Base-by-base conservation (phyloP, 2,113 vertebrate species). In the Nibea albiflora region DNA sequence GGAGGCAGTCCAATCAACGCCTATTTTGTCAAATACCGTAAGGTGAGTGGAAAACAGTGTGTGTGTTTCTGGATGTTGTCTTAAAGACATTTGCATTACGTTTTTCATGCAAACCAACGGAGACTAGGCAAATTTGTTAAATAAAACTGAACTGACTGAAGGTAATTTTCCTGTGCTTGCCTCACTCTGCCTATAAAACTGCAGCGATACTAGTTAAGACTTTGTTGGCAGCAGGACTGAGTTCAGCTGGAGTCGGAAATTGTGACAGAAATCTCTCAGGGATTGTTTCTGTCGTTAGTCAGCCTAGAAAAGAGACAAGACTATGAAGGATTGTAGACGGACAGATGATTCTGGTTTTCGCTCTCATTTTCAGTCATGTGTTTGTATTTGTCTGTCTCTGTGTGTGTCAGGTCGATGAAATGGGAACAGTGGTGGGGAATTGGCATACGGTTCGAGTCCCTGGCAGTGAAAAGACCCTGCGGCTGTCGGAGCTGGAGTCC, bases 21-120 rank as follows among this genome's bases (percentile, higher is more conserved):
- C 66, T 99, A 98, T 69, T 98, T 99, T 49, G 97, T 99, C 69
- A 98, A 97, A 79, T 99, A 99, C 78, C 96, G 97, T 44, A 99
- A 99, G 97, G 98, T 99, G 92, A 91, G 47, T 19, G 15, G 16
- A n/a, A 57, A 57, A 78, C 1, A 46, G 3, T 8, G 12, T 1
- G 31, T 49, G 9, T 53, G 54, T 44, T 47, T 64, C 11, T 39
- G 39, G 11, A 12, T 15, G 9, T 68, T 20, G 19, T 72, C 44
- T 60, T 31, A 31, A 49, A 47, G 26, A n/a, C 54, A 7, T 22
- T 44, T 44, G 35, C 35, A 35, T 58, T 56, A 10, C 28, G 3
- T 66, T 62, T 72, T 26, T 42, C 65, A 8, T 8, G 53, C 44
- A 28, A 73, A 64, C 24, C 49, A 81, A 3, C 66, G 65, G 66